phyloP scores from a whole-genome alignment of 64 coral and sea anemone genomes.

The Orbicella faveolata region DNA sequence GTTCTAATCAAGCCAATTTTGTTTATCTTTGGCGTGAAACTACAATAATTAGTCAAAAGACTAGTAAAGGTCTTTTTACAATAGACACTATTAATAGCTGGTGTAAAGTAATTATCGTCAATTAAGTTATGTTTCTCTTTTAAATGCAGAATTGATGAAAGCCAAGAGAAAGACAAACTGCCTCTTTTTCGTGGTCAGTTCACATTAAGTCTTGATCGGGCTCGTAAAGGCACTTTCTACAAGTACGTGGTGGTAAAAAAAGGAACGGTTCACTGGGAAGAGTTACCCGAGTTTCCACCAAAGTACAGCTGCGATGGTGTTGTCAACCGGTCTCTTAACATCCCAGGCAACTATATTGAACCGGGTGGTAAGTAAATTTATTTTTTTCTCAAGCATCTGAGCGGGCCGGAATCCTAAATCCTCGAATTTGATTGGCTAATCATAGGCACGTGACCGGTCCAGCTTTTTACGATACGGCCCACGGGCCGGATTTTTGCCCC shows the following conservation, averaged over 20 bases:
- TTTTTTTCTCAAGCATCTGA: too few species aligned
- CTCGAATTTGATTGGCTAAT: too few species aligned
- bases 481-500: too few species aligned
- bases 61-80: too few species aligned
- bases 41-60: too few species aligned
- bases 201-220: conserved; percentile 10
- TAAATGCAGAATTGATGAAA: background rate
- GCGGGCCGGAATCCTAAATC: too few species aligned
- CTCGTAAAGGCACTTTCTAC: background rate
- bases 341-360: background rate
- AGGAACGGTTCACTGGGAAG: background rate
- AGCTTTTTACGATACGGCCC: too few species aligned
- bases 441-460: too few species aligned
- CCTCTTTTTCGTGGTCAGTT: conserved; percentile 17
- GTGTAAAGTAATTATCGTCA: too few species aligned
- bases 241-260: conserved; percentile 24
- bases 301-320: background rate
- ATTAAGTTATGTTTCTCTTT: conserved; percentile 1
- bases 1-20: too few species aligned
- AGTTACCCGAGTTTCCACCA: background rate
- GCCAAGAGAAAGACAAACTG: conserved; percentile 5
- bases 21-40: too few species aligned
- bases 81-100: too few species aligned
- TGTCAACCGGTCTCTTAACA: background rate
- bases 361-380: conserved; percentile 11